phyloP scores from a whole-genome alignment of 2,888 invertebrate species.

The Clistopyga incitator region DNA sequence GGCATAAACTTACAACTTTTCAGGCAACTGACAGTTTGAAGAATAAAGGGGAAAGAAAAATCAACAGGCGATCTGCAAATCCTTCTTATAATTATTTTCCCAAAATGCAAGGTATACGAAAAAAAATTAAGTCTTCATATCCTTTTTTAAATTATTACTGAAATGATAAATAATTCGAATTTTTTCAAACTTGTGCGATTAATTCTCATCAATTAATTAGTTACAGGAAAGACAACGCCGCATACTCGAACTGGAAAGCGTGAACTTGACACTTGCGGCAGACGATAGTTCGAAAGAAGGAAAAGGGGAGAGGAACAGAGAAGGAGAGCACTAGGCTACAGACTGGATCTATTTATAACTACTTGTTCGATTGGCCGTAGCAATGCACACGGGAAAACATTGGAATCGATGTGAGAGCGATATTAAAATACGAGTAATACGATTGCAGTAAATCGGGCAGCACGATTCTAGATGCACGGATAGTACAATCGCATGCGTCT shows the following conservation, averaged over 20 bases:
- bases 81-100: no score
- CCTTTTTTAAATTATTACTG: no score
- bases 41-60: no score
- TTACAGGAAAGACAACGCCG: constrained; percentile 1
- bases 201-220: neutral
- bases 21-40: no score
- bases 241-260: neutral
- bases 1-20: no score
- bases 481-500: constrained; percentile 31
- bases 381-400: constrained; percentile 57
- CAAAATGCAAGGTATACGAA: no score
- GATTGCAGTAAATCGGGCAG: constrained; percentile 55
- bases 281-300: constrained; percentile 35
- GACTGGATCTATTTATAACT: constrained; percentile 73
- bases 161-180: no score
- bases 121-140: no score
- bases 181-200: no score
- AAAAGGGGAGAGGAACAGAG: constrained; percentile 31
- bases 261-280: constrained; percentile 64
- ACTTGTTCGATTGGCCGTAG: constrained; percentile 72
- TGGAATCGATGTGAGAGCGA: constrained; percentile 69
- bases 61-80: no score
- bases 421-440: constrained; percentile 51
- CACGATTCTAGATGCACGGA: constrained; percentile 15
- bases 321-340: constrained; percentile 63